Conservation (phyloP, 2,888 invertebrate species). For the Labia minor region DNA sequence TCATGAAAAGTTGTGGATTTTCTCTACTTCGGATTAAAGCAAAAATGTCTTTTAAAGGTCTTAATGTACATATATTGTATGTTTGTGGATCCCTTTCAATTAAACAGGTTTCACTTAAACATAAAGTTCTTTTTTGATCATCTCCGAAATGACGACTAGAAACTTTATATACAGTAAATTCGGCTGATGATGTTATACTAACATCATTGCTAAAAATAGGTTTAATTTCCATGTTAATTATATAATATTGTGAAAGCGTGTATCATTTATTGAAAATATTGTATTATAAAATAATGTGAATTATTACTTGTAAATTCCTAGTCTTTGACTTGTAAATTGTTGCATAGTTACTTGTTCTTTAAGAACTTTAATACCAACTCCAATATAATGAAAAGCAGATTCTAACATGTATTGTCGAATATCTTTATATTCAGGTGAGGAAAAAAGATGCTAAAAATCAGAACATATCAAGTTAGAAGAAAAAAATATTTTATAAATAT, state of each 20-base stretch:
- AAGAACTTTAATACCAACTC: constrained; percentile 70
- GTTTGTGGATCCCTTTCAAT: constrained; percentile 95
- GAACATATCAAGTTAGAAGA: not conserved
- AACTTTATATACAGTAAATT: constrained; percentile 92
- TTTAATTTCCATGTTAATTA: not conserved
- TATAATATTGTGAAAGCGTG: not conserved
- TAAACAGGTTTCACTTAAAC: constrained; percentile 89
- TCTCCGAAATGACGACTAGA: constrained; percentile 69
- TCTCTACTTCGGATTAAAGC: constrained; percentile 79
- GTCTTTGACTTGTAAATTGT: constrained; percentile 74
- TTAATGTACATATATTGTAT: constrained; percentile 82
- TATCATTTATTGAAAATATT: not conserved
- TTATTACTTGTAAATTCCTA: constrained; percentile 85
- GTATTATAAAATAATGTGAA: not conserved
- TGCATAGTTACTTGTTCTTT: constrained; percentile 73
- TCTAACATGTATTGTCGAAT: constrained; percentile 80
- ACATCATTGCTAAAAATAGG: constrained; percentile 81
- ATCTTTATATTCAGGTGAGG: constrained; percentile 71
- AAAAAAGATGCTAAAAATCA: constrained; percentile 65
- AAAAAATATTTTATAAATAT: not conserved
- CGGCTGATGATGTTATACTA: constrained; percentile 89
- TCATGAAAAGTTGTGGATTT: constrained; percentile 84
- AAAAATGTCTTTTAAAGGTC: constrained; percentile 74
- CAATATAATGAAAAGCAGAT: constrained; percentile 67
- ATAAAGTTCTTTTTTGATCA: constrained; percentile 76